phyloP scores from a whole-genome alignment of 1,140 invertebrate species.

The Brachionus asplanchnoidis region DNA sequence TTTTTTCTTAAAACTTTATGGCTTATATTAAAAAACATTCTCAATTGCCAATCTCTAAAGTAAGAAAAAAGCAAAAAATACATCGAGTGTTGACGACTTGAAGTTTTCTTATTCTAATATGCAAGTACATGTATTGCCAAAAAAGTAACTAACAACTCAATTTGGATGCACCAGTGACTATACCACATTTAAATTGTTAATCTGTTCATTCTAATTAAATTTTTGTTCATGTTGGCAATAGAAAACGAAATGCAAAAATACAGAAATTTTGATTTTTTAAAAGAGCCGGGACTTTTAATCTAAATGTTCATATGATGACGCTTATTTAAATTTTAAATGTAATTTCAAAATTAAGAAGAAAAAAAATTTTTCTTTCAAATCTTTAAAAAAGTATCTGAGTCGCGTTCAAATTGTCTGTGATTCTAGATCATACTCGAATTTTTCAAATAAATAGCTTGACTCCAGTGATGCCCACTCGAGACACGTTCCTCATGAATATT shows the following conservation, averaged over 20 bases:
- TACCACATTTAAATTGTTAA: neutral
- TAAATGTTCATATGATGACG: constrained; percentile 11
- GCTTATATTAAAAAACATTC: constrained; percentile 10
- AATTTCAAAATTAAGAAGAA: constrained; percentile 22
- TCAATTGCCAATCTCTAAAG: neutral
- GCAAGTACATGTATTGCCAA: neutral
- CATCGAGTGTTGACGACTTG: neutral
- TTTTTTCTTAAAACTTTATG: neutral
- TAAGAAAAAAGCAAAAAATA: neutral
- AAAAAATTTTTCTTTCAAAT: neutral
- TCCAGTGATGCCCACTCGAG: neutral
- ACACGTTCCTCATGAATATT: neutral
- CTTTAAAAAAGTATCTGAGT: neutral
- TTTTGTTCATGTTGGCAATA: neutral
- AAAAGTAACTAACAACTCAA: neutral
- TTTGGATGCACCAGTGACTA: neutral
- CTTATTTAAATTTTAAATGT: neutral
- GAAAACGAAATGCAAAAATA: neutral
- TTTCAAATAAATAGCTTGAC: neutral
- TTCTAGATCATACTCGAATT: constrained; percentile 20
- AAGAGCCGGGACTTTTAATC: neutral
- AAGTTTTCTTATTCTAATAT: neutral
- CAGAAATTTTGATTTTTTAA: neutral
- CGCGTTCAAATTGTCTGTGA: constrained; percentile 16
- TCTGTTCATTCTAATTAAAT: neutral